phyloP scores from a whole-genome alignment of 1,140 invertebrate genomes.

The Protaetia brevitarsis region DNA sequence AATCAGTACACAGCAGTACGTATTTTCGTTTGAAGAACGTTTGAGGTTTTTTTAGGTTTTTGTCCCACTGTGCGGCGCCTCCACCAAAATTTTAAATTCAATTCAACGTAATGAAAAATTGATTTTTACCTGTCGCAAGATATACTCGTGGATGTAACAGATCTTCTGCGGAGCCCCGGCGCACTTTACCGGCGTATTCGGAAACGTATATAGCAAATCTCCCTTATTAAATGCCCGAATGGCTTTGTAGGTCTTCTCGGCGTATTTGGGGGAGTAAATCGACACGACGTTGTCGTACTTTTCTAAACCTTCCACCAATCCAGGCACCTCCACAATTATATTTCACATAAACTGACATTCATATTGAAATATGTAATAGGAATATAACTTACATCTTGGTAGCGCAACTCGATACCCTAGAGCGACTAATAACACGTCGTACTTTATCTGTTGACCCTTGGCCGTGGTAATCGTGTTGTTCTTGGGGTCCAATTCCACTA shows the following conservation, averaged over 20 bases:
- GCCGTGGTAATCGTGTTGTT: conserved; percentile 66
- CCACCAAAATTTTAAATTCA: too few relatives aligned
- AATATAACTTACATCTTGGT: conserved; percentile 61
- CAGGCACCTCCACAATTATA: conserved; percentile 56
- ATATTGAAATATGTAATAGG: neutral
- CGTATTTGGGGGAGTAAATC: conserved; percentile 83
- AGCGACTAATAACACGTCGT: conserved; percentile 81
- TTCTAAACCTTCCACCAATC: conserved; percentile 73
- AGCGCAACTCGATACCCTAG: conserved; percentile 80
- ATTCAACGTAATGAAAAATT: too few relatives aligned
- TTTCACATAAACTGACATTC: neutral
- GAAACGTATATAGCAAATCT: conserved; percentile 91
- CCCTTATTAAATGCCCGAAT: conserved; percentile 72
- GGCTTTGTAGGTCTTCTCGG: conserved; percentile 71
- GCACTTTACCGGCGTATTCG: conserved; percentile 90
- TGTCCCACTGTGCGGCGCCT: too few relatives aligned
- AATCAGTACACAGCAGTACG: too few relatives aligned
- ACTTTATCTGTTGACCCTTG: conserved; percentile 69
- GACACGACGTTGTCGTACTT: conserved; percentile 76
- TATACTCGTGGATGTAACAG: too few relatives aligned
- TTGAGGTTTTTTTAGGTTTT: too few relatives aligned
- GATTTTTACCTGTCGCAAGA: too few relatives aligned
- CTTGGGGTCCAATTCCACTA: conserved; percentile 68
- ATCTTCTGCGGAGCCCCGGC: too few relatives aligned
- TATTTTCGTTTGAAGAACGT: too few relatives aligned